Base-by-base conservation (phyloP, 2,113 vertebrate genomes). In the Strix aluco region DNA sequence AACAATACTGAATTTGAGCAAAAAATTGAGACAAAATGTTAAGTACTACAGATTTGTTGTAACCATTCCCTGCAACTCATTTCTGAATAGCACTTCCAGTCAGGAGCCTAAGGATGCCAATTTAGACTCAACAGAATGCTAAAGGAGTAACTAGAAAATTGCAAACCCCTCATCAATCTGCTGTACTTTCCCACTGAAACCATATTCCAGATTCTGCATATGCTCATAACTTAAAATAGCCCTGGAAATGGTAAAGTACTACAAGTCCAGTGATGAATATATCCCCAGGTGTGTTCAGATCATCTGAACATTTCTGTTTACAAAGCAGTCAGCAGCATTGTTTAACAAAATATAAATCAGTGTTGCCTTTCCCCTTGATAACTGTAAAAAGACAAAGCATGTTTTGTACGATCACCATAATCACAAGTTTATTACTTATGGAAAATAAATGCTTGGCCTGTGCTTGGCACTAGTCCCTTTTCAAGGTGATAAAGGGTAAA, bases 401-500 rank as follows among this genome's bases (percentile, higher is more conserved):
- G 18, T 88, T 88, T 90, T 66, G 32, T 73, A 25, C 0, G 0
- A 89, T 59, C 49, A 65, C 23, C 61, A 59, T 66, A 80, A 96
- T 82, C 74, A 77, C 58, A 52, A 71, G 42, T 86, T 93, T 96
- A 91, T 95, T 95, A 95, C n/a, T 92, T 96, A 42, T 23, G 83
- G 63, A 92, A 97, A 95, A 38, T 81, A 81, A 97, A 93, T 77
- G 44, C 78, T 82, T 80, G 77, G n/a, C 71, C 77, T 70, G 1
- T 79, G 47, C 40, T 93, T 94, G 86, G 69, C 70, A 80, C 73
- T 61, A 73, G 89, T 94, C 46, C 47, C 20, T 82, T 95, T 94
- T 36, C 86, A 94, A 97, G 91, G 95, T 95, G 89, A 92, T 85
- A 91, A 92, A 94, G 81, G 69, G 58, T 92, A 95, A 94, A 97